A percentile compares a stretch with the other conserved stretches of the same genome.
phyloP scores from a whole-genome alignment of 2,113 vertebrate genomes.

The Axis porcinus region DNA sequence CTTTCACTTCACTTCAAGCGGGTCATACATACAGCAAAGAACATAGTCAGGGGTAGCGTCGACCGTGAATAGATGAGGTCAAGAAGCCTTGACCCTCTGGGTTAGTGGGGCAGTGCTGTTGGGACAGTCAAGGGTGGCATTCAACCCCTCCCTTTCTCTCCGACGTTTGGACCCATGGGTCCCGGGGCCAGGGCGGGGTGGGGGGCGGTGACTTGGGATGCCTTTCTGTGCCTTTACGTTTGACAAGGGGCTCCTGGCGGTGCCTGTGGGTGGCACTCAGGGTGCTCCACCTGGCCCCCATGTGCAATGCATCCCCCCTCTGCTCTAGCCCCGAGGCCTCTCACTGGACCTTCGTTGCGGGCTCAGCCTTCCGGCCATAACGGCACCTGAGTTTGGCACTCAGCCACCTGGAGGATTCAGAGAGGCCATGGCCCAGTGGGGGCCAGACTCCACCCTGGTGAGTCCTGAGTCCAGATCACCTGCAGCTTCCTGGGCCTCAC shows the following conservation, averaged over 20 bases:
- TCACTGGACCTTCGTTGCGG: neutral
- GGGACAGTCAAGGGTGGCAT: neutral
- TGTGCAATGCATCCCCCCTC: accelerated
- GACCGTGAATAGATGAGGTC: neutral
- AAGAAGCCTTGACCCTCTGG: neutral
- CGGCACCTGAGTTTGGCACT: neutral
- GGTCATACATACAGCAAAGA: neutral
- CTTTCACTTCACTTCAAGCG: neutral
- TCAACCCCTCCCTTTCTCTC: neutral
- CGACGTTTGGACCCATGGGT: neutral
- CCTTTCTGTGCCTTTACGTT: neutral
- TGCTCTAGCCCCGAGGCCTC: neutral
- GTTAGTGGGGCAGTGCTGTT: neutral
- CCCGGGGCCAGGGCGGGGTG: neutral
- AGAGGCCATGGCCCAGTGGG: too few species aligned
- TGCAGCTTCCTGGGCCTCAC: neutral
- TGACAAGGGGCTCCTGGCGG: neutral
- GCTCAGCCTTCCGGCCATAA: accelerated
- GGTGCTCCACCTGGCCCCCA: neutral
- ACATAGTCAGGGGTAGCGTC: neutral
- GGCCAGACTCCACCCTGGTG: neutral
- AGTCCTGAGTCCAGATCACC: neutral
- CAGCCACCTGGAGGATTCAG: neutral
- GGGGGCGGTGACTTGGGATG: neutral
- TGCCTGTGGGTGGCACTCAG: accelerated